These are phyloP conservation scores for Proterorhinus semilunaris DNA, from an alignment of 2,113 vertebrate species.

Conservation along the genomic window DNA sequence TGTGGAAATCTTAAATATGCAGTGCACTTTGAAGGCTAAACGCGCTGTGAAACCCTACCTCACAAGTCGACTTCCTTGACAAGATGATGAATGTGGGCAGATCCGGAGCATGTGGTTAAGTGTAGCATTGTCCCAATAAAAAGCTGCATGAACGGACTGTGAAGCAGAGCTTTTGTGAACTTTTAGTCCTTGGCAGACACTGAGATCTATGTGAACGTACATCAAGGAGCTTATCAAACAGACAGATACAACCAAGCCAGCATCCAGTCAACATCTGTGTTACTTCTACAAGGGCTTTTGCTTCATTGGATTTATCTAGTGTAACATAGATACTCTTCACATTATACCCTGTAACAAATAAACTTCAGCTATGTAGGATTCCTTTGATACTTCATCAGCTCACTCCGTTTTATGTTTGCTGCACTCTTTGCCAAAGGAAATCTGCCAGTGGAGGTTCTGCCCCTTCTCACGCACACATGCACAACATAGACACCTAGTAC, in stretches of 20 bases:
- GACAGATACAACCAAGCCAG: conserved; percentile 10
- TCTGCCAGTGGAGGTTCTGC: conserved; percentile 45
- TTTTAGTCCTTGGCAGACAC: conserved; percentile 20
- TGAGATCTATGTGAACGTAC: conserved; percentile 25
- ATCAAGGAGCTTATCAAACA: conserved; percentile 21
- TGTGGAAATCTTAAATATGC: conserved; percentile 3
- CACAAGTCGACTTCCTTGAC: conserved; percentile 10
- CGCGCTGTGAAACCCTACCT: neutral
- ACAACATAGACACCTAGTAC: conserved; percentile 31
- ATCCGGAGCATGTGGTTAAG: neutral
- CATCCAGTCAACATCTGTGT: conserved; percentile 16
- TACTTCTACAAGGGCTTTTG: conserved; percentile 32
- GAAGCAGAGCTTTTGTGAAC: conserved; percentile 16
- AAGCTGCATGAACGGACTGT: conserved; percentile 11
- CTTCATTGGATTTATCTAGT: conserved; percentile 36
- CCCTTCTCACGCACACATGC: conserved; percentile 30
- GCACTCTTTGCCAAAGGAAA: conserved; percentile 19
- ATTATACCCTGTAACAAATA: conserved; percentile 46
- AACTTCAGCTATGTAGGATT: conserved; percentile 41
- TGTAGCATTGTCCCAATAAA: conserved; percentile 7
- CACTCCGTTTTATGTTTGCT: conserved; percentile 12
- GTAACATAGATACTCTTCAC: conserved; percentile 26
- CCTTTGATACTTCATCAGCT: conserved; percentile 51
- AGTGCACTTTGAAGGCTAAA: conserved; percentile 1
- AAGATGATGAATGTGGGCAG: conserved; percentile 16